phyloP scores from a whole-genome alignment of 2,113 vertebrate species.

The Spea multiplicata region DNA sequence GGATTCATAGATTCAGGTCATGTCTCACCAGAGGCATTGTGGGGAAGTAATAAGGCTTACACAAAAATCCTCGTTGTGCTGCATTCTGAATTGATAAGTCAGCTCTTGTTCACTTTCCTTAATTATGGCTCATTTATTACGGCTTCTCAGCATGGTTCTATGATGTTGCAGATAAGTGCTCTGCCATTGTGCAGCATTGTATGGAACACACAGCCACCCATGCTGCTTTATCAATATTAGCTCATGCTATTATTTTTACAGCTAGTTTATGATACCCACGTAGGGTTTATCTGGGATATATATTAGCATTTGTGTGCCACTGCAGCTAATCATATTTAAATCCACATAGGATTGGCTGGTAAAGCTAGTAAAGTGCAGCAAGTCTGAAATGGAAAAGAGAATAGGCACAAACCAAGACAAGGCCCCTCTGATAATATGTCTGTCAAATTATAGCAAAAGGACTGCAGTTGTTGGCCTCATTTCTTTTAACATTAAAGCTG shows the following conservation, averaged over 20 bases:
- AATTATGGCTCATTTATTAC: slow-evolving; percentile 49
- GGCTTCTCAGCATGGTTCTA: slow-evolving; percentile 31
- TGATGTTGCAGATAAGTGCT: slow-evolving; percentile 47
- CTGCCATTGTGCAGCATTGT: slow-evolving; percentile 42
- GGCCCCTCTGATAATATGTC: too few relatives aligned
- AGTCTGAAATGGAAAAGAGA: too few relatives aligned
- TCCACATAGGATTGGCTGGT: too few relatives aligned
- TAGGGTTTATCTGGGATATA: too few relatives aligned
- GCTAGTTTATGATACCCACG: background rate
- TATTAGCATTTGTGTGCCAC: too few relatives aligned
- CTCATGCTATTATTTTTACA: background rate
- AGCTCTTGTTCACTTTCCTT: slow-evolving; percentile 47
- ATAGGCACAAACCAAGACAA: too few relatives aligned
- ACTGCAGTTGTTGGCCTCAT: too few relatives aligned
- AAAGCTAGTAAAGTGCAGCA: too few relatives aligned
- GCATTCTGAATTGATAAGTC: slow-evolving; percentile 49
- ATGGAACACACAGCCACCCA: slow-evolving; percentile 23
- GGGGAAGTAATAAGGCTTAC: slow-evolving; percentile 49
- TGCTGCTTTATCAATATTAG: slow-evolving; percentile 29
- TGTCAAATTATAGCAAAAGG: too few relatives aligned
- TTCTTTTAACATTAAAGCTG: too few relatives aligned
- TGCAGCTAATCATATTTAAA: too few relatives aligned
- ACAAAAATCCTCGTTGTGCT: slow-evolving; percentile 42
- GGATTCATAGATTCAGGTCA: slow-evolving; percentile 49
- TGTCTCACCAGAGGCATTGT: slow-evolving; percentile 48